phyloP scores from a whole-genome alignment of 1,140 invertebrate genomes.

The Saxidomus purpurata region DNA sequence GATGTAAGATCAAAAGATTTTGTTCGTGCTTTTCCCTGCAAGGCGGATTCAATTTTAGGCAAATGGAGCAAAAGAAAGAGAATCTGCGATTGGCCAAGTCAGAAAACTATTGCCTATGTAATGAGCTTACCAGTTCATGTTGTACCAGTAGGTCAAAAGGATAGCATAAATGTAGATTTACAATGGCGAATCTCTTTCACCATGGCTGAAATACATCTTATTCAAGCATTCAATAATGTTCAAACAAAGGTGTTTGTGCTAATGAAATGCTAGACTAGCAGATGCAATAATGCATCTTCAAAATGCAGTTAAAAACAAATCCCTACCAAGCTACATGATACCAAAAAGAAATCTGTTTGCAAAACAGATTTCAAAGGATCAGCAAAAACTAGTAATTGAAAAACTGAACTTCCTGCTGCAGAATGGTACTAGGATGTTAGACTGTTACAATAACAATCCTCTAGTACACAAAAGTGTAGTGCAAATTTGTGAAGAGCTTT shows the following conservation, averaged over 20 bases:
- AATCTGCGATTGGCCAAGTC: constrained; percentile 1
- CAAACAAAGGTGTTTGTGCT: constrained; percentile 37
- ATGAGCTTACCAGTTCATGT: neutral
- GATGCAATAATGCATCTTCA: constrained; percentile 16
- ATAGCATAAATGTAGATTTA: neutral
- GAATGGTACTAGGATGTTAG: constrained; percentile 4
- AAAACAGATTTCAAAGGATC: neutral
- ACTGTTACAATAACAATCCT: neutral
- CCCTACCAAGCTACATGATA: constrained; percentile 41
- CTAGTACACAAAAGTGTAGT: neutral
- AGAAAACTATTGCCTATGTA: neutral
- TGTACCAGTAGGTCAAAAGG: constrained; percentile 36
- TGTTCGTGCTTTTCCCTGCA: constrained; percentile 42
- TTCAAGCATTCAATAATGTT: neutral
- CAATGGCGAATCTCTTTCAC: constrained; percentile 53
- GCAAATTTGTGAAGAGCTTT: neutral
- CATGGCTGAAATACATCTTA: neutral
- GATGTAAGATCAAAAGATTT: neutral
- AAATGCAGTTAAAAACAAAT: neutral
- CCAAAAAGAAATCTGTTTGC: constrained; percentile 36
- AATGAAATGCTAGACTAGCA: neutral
- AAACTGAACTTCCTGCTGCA: neutral
- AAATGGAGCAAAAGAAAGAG: constrained; percentile 31
- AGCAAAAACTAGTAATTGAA: neutral
- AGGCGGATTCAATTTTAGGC: neutral